These are phyloP conservation scores for Himalopsyche kuldschensis DNA, from an alignment of 2,888 invertebrate genomes.

Conservation along the genomic window DNA sequence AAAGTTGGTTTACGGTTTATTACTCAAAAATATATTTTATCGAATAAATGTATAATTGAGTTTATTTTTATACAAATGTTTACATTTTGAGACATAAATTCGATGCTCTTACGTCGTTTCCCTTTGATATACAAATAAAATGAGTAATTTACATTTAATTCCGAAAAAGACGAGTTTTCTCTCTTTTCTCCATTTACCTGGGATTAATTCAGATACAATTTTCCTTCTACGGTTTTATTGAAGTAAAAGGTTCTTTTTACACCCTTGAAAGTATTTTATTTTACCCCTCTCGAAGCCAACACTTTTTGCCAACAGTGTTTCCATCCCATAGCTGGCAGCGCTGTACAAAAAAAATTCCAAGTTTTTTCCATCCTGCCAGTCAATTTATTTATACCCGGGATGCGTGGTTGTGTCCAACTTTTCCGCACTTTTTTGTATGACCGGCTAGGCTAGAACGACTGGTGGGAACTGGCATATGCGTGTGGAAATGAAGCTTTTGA, in stretches of 20 bases:
- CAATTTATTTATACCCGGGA: slow-evolving; percentile 20
- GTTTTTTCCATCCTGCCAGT: neutral
- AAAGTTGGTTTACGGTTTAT: too few species aligned
- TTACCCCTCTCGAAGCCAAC: slow-evolving; percentile 7
- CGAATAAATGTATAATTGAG: too few species aligned
- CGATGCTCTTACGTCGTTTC: neutral
- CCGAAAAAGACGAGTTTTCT: neutral
- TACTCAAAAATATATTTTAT: too few species aligned
- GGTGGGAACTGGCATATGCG: slow-evolving; percentile 16
- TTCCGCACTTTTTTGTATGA: neutral
- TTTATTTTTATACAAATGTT: too few species aligned
- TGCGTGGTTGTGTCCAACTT: slow-evolving; percentile 11
- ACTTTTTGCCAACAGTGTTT: slow-evolving; percentile 7
- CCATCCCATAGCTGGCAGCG: neutral
- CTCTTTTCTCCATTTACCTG: slow-evolving; percentile 8
- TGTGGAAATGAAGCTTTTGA: slow-evolving; percentile 31
- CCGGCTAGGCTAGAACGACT: neutral
- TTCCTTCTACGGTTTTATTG: slow-evolving; percentile 22
- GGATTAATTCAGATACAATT: slow-evolving; percentile 21
- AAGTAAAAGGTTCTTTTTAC: slow-evolving; percentile 17
- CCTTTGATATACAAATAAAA: neutral
- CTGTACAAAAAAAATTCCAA: neutral
- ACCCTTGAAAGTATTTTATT: slow-evolving; percentile 19
- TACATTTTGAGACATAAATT: neutral
- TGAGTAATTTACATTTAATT: neutral